phyloP scores from a whole-genome alignment of 30 jellyfish, hydroid and myxozoan genomes.

The Aurelia aurita region DNA sequence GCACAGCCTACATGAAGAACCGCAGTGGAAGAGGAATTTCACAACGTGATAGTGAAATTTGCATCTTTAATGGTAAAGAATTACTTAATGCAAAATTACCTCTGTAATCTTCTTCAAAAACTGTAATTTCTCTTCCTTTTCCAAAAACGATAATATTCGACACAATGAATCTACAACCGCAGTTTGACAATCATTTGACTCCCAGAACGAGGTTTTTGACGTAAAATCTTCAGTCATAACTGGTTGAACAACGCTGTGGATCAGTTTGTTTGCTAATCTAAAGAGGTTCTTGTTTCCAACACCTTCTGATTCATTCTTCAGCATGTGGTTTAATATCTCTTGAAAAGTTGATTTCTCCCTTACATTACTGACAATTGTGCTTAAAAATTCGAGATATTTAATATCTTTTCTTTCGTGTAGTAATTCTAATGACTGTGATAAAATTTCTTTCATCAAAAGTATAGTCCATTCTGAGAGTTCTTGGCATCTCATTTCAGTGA shows the following conservation, averaged over 20 bases:
- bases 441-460: neutral
- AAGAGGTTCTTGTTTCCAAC: neutral
- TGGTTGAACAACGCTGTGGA: conserved; percentile 15
- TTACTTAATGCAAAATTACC: neutral
- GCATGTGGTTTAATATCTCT: conserved; percentile 3
- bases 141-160: conserved; percentile 20
- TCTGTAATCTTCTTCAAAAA: neutral
- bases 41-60: too few relatives aligned
- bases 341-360: conserved; percentile 4
- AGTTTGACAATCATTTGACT: conserved; percentile 44
- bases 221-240: conserved; percentile 14
- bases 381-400: conserved; percentile 18
- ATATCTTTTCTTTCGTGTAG: conserved; percentile 1
- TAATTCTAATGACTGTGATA: conserved; percentile 10
- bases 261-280: conserved; percentile 4
- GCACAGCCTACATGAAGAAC: too few relatives aligned
- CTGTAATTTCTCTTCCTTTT: neutral
- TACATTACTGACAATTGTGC: conserved; percentile 25
- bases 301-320: neutral
- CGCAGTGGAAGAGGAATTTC: too few relatives aligned
- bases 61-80: too few relatives aligned
- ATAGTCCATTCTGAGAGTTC: conserved; percentile 28
- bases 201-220: conserved; percentile 38
- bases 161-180: conserved; percentile 43
- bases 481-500: neutral